Evolutionary conservation across 2,113 vertebrate species (phyloP), one percentile per base, ranked within the genome.

Genomic region (Grus americana): DNA sequence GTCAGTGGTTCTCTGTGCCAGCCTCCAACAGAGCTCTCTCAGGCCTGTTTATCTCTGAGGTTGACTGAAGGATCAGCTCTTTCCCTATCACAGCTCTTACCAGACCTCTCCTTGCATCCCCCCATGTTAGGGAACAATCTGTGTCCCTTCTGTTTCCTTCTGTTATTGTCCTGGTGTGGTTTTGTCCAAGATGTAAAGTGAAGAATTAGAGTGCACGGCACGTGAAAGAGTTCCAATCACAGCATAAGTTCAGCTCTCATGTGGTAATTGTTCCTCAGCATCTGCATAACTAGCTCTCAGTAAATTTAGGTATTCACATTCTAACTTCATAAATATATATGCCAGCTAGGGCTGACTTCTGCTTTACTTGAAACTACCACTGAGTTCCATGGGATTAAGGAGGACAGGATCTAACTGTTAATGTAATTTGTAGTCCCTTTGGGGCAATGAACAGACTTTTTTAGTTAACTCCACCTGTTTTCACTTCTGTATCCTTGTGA

Each of bases 121-220:
- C 0, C 5, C 2, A 0, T n/a, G 8, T 36, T 44, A 57, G 0
- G 3, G 42, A 65, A 15, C 3, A 20, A 17, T 15, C 47, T 63
- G 5, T 59, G 26, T n/a, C 17, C 19, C 22, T 79, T 85, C 18
- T 67, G 29, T 10, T 52, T 72, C 44, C 34, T 75, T 57, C 42
- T 80, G n/a, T 36, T 84, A 2, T 30, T 84, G 15, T 54, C n/a
- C 24, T 40, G 24, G 14, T 47, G 9, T 38, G 12, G 12, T 89
- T 80, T 88, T 84, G 55, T 42, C 59, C n/a, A 46, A 62, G 59
- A 18, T 15, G 14, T 10, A 34, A 30, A 11, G 11, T 24, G 46
- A 65, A 52, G 46, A 61, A 57, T 88, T 34, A 54, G 46, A 34
- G 30, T 29, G 34, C 16, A 1, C 9, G 29, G 26, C 44, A 32